Evolutionary conservation across 1,140 invertebrate genomes (phyloP), one percentile per base, ranked within the genome.

Genomic region (Sweltsa coloradensis): DNA sequence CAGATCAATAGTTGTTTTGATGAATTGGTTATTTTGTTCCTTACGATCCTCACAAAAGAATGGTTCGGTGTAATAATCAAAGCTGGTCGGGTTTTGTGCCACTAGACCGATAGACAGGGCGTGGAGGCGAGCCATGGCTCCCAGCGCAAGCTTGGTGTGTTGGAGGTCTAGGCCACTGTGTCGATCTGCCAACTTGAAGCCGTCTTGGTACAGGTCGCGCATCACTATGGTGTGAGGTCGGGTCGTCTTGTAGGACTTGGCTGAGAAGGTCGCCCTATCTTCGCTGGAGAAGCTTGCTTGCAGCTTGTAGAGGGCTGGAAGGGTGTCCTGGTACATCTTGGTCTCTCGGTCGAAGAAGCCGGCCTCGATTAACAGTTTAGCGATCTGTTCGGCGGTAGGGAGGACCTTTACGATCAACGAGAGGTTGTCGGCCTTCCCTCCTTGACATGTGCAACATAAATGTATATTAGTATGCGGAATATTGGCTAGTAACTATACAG

Each of bases 161-260:
- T 76, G 67, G 5, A 75, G 60, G 11, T 71, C 72, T 3, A 83
- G 57, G 0, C 80, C 78, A 53, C 74, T 68, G 34, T 69, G 69
- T 25, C 80, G 66, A 53, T 83, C 78, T 1, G 72, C 73, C 80
- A 83, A 83, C 23, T 72, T 66, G 55, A 80, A 83, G 0, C 74
- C 76, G 24, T 69, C 60, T 41, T 62, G 56, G 16, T 61, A 67
- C 22, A 78, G 58, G 58, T 78, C 74, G 47, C 75, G 79, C 62
- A 83, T 70, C 5, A 80, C 72, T 0, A 83, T 71, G 26, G 39
- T 39, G 25, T 47, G 23, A 1, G 25, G 16, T 2, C 45, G 34
- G 0, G n/a, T 18, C 13, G 45, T 47, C n/a, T 39, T 39, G 45
- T 26, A 47, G 24, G 14, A 47, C 23, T 21, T 29, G n/a, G 45